A percentile compares a stretch with the other conserved stretches of the same genome.
phyloP scores from a whole-genome alignment of 92 coral and sea anemone species.

The Phenganax stokvisi region DNA sequence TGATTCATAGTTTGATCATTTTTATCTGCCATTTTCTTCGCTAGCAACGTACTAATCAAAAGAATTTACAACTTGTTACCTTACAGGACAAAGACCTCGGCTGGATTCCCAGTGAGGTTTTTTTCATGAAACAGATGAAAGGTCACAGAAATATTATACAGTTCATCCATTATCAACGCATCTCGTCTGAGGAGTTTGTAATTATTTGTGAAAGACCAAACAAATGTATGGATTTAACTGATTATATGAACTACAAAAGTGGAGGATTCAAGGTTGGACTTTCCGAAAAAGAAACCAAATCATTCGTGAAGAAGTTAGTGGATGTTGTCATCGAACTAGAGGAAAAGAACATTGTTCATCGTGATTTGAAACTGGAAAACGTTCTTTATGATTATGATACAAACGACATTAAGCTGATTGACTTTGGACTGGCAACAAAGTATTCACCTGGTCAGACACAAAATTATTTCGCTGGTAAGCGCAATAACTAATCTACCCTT shows the following conservation, averaged over 20 bases:
- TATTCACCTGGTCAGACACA: background rate
- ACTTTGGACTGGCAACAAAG: constrained; percentile 15
- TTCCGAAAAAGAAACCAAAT: background rate
- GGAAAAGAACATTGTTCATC: constrained; percentile 9
- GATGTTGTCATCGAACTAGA: background rate
- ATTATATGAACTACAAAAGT: background rate
- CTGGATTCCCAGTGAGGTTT: constrained; percentile 5
- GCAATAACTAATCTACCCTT: background rate
- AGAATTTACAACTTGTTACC: background rate
- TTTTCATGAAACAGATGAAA: background rate
- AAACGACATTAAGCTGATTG: constrained; percentile 12
- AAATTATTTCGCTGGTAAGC: background rate
- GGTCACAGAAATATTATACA: background rate
- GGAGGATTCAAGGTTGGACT: background rate
- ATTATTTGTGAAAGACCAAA: constrained; percentile 3
- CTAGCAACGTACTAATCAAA: background rate
- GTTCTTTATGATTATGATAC: constrained; percentile 12
- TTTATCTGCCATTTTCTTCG: background rate
- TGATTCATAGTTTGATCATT: background rate
- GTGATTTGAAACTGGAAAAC: constrained; percentile 13
- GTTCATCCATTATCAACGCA: background rate
- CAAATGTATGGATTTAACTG: background rate
- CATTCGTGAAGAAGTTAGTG: background rate
- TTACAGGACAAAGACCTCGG: constrained; percentile 17
- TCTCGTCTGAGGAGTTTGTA: background rate